phyloP scores from a whole-genome alignment of 2,797 vertebrate genomes.

The Acanthiza pusilla region DNA sequence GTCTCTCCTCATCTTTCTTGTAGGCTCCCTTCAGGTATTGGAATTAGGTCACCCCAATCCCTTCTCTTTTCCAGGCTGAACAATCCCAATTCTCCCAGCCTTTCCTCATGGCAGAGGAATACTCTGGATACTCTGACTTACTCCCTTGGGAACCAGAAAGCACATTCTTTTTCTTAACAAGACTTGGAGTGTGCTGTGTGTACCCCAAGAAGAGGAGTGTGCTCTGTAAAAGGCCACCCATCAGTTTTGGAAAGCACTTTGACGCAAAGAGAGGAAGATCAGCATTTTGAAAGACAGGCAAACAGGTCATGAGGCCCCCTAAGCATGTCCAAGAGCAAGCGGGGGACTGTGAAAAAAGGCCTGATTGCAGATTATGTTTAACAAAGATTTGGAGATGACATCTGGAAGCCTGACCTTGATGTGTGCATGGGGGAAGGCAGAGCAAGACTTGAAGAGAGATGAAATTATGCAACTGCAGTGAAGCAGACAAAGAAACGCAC shows the following conservation, averaged over 20 bases:
- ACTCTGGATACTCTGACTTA: not conserved
- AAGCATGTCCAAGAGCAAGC: not conserved
- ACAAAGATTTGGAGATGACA: not conserved
- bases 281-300: not conserved
- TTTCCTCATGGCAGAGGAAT: not conserved
- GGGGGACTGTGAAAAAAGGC: not conserved
- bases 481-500: not conserved
- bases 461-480: not conserved
- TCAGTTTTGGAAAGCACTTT: not conserved
- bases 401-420: slow-evolving; percentile 28
- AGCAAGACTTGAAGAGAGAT: not conserved
- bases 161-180: not conserved
- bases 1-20: not conserved
- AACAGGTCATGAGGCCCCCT: not conserved
- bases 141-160: not conserved
- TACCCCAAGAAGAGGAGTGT: not conserved
- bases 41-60: not conserved
- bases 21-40: not conserved
- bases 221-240: not conserved
- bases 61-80: not conserved
- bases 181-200: not conserved
- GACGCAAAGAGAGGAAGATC: not conserved
- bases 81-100: not conserved
- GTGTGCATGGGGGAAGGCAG: not conserved
- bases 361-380: not conserved